Evolutionary conservation across 35 echinoderm and acorn worm species (phyloP).

Genomic region (Diadema setosum): DNA sequence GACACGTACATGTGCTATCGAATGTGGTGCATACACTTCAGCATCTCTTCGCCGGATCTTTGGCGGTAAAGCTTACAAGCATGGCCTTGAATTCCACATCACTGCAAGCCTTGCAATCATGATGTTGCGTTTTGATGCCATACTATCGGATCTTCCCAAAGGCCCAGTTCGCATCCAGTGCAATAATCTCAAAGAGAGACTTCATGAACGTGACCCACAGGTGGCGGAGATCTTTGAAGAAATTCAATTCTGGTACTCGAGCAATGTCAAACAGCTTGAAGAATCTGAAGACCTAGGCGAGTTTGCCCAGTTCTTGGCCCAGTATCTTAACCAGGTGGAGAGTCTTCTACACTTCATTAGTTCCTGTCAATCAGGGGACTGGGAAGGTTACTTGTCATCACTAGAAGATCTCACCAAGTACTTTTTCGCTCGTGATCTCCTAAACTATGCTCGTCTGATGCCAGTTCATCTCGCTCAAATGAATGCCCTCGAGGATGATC

Average conservation of each 20-base stretch:
- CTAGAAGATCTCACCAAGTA: slow-evolving; percentile 14
- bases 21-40: slow-evolving; percentile 54
- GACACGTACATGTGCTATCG: slow-evolving; percentile 35
- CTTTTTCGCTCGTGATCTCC: slow-evolving; percentile 1
- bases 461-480: slow-evolving; percentile 4
- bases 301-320: too few relatives aligned
- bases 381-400: slow-evolving; percentile 43
- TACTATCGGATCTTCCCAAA: slow-evolving; percentile 19
- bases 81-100: background rate
- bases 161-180: slow-evolving; percentile 24
- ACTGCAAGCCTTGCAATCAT: slow-evolving; percentile 41
- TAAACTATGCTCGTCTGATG: slow-evolving; percentile 7
- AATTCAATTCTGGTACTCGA: too few relatives aligned
- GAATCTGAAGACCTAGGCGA: too few relatives aligned
- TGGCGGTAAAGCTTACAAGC: slow-evolving; percentile 19
- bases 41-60: slow-evolving; percentile 49
- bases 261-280: too few relatives aligned
- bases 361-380: slow-evolving; percentile 33
- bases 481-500: background rate
- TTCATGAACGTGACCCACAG: slow-evolving; percentile 35
- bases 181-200: background rate
- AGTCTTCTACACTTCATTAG: slow-evolving; percentile 24
- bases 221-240: too few relatives aligned
- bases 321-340: too few relatives aligned
- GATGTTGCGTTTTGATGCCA: slow-evolving; percentile 48